Base-by-base conservation (phyloP, 2,797 vertebrate species). In the Labroides dimidiatus region DNA sequence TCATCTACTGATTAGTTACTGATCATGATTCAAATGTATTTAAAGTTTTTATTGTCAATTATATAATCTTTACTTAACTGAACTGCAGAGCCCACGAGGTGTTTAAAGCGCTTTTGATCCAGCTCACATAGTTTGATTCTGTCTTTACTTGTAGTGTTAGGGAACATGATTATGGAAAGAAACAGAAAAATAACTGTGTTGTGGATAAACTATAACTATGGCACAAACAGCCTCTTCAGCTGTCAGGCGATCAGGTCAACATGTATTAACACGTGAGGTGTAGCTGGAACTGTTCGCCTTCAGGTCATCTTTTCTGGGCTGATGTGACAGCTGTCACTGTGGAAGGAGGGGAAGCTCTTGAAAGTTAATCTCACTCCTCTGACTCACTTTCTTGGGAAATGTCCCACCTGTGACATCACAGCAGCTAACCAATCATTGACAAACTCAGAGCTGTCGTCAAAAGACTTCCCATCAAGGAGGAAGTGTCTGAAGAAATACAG, bases 331-430 rank as follows among this genome's bases (percentile, higher is more conserved):
- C 47, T 37, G 27, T 39, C 44, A 24, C 27, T 13, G 17, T 52
- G 6, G 10, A 49, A 53, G 45, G 59, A 55, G 37, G 21, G n/a
- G 2, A 8, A 13, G 43, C 11, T 54, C 45, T 39, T 48, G 10
- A 50, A 59, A 33, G 59, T 74, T 54, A 78, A 65, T 12, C 12
- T 48, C 42, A 55, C 4, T 23, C 1, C 10, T 17, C 66, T 87
- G 73, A 88, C 55, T 87, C 84, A 80, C 37, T 23, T 39, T 39
- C 8, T 58, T 27, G 11, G n/a, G 69, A 75, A 83, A 81, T 75
- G 13, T 48, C 27, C 48, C 27, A 2, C 16, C 16, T 45, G 44
- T 78, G 73, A 78, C 65, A 2, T 71, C 76, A 78, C 54, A 23
- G 72, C 81, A 51, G 48, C 7, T 24, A 56, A 23, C 77, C 82